Evolutionary conservation across 2,797 vertebrate species (phyloP), one percentile per base, ranked within the genome.

Genomic region (Amblyopsis hoosieri): DNA sequence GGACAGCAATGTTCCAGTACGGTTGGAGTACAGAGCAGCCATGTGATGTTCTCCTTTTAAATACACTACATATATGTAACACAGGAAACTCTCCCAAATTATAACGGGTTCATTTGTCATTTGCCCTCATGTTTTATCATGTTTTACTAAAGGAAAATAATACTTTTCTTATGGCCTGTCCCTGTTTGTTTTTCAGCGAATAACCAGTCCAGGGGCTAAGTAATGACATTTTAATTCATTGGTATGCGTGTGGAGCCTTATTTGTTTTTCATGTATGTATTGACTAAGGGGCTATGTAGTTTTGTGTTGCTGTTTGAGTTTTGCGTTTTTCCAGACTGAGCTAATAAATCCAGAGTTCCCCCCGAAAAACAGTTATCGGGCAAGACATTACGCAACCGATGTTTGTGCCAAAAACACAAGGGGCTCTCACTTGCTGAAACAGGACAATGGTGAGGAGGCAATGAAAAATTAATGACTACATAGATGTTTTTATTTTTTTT

Each of bases 401-500:
- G 37, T 42, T 42, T 42, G 37, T 42, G 37, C 37, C 37, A 42
- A 9, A 42, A 42, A 42, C 37, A 42, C 37, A 9, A 42, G 37
- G 37, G 37, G 37, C 4, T 42, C 37, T 42, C 37, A 42, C 37
- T 42, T 42, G 37, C 9, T 42, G 37, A 42, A 42, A 42, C 37
- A 42, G 37, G 37, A 42, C 37, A 42, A 42, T 42, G 37, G 37
- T 9, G 37, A 42, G 37, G 37, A 42, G 37, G 37, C 37, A 42
- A 42, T 8, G 9, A 42, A 37, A 42, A 42, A 42, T 42, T 42
- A 42, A 42, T 42, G 37, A 9, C 37, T 42, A 42, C 9, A 9
- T 42, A 42, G 37, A 42, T 42, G 6, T 42, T 42, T 9, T 23
- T 23, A 23, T 23, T 42, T 9, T 42, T 62, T 72, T 62, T 47